Evolutionary conservation across 2,888 invertebrate genomes (phyloP).

Genomic region (Leucophora obtusa): DNA sequence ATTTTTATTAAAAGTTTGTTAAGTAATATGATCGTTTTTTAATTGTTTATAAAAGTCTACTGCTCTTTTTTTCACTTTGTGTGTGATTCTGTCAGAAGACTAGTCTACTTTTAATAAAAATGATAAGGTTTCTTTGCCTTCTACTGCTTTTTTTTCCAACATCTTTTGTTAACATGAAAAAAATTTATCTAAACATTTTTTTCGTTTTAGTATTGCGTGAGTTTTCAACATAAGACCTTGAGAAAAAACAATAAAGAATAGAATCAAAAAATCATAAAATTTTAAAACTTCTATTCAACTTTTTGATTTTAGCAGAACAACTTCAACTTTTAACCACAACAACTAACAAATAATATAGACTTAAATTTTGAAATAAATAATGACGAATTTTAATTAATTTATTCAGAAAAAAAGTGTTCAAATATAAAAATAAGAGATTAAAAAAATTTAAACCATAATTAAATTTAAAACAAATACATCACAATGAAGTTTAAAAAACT

Average conservation of each 20-base stretch:
- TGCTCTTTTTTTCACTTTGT: constrained; percentile 14
- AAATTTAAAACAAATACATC: constrained; percentile 5
- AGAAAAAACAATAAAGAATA: constrained; percentile 27
- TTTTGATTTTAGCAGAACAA: constrained; percentile 40
- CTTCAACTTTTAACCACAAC: constrained; percentile 21
- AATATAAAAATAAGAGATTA: constrained; percentile 24
- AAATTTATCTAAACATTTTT: constrained; percentile 32
- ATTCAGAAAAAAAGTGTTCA: constrained; percentile 40
- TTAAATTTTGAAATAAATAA: constrained; percentile 27
- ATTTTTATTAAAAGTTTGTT: neutral
- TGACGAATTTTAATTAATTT: constrained; percentile 60
- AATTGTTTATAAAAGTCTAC: constrained; percentile 49
- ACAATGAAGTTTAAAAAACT: constrained; percentile 54
- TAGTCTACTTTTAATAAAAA: neutral
- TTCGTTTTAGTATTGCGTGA: constrained; percentile 20
- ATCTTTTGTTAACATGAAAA: constrained; percentile 25
- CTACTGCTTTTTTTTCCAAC: neutral
- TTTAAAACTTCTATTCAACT: constrained; percentile 12
- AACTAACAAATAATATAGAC: constrained; percentile 15
- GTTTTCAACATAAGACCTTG: constrained; percentile 45
- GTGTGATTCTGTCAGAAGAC: neutral
- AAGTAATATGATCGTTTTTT: constrained; percentile 59
- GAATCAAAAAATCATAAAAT: constrained; percentile 27
- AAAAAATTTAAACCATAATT: constrained; percentile 21
- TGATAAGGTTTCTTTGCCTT: neutral